Evolutionary conservation across 2,888 invertebrate genomes (phyloP), one percentile per base, ranked within the genome.

Genomic region (Trichacis sp.): DNA sequence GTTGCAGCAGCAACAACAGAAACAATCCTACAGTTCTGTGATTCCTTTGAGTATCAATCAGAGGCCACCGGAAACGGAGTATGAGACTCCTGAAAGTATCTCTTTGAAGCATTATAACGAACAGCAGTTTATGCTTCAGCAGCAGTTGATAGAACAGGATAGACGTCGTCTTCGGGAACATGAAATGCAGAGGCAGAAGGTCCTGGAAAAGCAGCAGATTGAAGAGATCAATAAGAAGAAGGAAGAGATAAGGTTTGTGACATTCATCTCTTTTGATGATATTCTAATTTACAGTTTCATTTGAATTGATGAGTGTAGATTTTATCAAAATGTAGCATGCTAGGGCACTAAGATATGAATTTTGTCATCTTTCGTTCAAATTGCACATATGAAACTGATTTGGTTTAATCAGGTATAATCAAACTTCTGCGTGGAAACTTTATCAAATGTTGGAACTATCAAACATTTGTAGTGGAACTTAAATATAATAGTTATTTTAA

Each of bases 41-140:
- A 68, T 75, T 8, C 78, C 78, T 2, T 40, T 77, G 24, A 78
- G 69, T 48, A 76, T 73, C 9, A 74, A 76, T 55, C 74, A 77
- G 17, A 69, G 69, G 12, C 69, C 68, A 0, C 59, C 71, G 5
- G 72, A 76, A 40, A 59, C 68, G 1, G 72, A 79, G 6, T 82
- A 79, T 59, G 83, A 82, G 57, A 83, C 83, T 0, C 83, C 83
- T 0, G 83, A 83, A 55, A 83, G 81, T 36, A 70, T 84, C 38
- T 82, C 83, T 0, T 53, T 83, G 48, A 83, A 82, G 47, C 83
- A 83, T 53, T 84, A 79, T 51, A 83, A 84, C 63, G 82, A 83
- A 63, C 83, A 83, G 50, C 83, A 83, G 49, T 83, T 76, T 20
- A 50, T 79, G 47, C 55, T 82, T 0, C 82, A 82, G 58, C 82